Evolutionary conservation across 2,113 vertebrate species (phyloP), one percentile per base, ranked within the genome.

Genomic region (Lepus timidus): DNA sequence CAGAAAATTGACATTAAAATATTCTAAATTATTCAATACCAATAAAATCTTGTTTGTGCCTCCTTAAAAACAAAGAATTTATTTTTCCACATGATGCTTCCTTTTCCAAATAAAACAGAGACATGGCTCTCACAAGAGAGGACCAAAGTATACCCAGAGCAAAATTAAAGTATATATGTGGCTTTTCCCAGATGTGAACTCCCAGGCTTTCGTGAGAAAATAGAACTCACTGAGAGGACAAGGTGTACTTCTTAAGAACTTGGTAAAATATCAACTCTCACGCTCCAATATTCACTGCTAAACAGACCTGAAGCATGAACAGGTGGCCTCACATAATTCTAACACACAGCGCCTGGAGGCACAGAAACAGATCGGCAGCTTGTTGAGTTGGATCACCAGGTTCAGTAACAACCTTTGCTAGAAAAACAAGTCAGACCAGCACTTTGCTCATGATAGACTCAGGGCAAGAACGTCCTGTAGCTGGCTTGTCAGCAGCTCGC

Each of bases 91-190:
- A 93, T 70, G 87, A 86, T 65, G 13, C 52, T 91, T 90, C 20
- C 52, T 95, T 64, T 88, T 93, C 33, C 29, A 85, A 94, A 90
- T 73, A 93, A 95, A 96, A 78, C 27, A 73, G 7, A 36, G 33
- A 16, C 20, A 49, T 93, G n/a, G 92, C 61, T 92, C 55, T 67
- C 76, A 62, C 58, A 62, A 92, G 55, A 87, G 84, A 87, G n/a
- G 51, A 94, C 94, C 80, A 67, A 16, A 52, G 25, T 65, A 61
- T 73, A 91, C 23, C n/a, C 52, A 80, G 65, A 94, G 84, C 52
- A 96, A 91, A 96, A 97, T 87, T 91, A 95, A 94, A 95, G 62
- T 91, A 22, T 29, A 61, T 74, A 31, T 79, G 20, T 90, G 67
- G 19, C 86, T 95, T 95, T 92, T 36, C 81, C 55, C 75, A 52